Evolutionary conservation across 2,888 invertebrate genomes (phyloP).

Genomic region (Tuberolachnus salignus): DNA sequence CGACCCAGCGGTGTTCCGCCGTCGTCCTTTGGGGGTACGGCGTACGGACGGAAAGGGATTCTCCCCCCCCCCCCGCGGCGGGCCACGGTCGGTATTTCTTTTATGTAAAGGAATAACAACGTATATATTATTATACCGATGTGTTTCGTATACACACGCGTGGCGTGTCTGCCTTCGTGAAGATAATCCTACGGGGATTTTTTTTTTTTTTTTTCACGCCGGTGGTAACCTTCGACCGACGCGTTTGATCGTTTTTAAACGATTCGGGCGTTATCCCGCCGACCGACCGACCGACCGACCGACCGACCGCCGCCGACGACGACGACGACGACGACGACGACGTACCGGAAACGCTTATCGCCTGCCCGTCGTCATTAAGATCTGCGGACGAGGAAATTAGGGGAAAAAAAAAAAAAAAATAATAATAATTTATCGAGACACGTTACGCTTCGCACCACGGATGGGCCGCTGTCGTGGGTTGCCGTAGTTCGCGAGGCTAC

Average conservation of each 20-base stretch:
- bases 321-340: too few species aligned
- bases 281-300: too few species aligned
- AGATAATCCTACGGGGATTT: not conserved
- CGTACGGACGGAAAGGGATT: not conserved
- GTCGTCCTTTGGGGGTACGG: not conserved
- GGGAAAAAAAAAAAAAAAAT: too few species aligned
- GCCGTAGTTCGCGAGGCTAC: too few species aligned
- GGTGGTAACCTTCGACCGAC: not conserved
- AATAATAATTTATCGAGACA: too few species aligned
- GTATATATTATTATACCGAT: not conserved
- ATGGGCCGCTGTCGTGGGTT: too few species aligned
- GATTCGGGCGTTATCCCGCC: constrained; percentile 25
- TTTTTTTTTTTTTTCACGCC: not conserved
- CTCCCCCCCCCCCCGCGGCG: not conserved
- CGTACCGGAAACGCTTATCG: constrained; percentile 36
- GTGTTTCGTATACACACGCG: not conserved
- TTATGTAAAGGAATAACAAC: constrained; percentile 19
- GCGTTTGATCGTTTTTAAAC: constrained; percentile 54
- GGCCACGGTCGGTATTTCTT: not conserved
- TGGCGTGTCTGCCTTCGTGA: not conserved
- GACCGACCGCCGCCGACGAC: too few species aligned
- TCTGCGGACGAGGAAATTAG: constrained; percentile 23
- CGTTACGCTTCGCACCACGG: too few species aligned
- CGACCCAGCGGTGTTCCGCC: not conserved
- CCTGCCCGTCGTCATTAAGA: constrained; percentile 35